Evolutionary conservation across 37 sponge, comb jelly and placozoan species (phyloP), one percentile per base, ranked within the genome.

Genomic region (Corticium candelabrum): DNA sequence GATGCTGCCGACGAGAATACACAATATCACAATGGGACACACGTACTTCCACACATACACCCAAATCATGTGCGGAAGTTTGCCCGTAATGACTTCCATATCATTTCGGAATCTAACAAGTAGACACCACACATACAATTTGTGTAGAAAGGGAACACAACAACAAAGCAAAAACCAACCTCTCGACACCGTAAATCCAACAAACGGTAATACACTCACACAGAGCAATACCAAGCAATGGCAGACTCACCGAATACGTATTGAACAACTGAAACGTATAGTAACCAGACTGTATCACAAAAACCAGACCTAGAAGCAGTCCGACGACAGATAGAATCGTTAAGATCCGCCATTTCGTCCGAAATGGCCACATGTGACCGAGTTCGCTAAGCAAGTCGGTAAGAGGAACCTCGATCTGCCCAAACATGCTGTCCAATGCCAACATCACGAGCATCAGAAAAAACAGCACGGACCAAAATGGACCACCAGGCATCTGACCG

Each of bases 381-480:
- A 32, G 83, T 34, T 74, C 77, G 77, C 91, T 90, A 37, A 50
- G 40, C 35, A 92, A 74, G 27, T 84, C 85, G 39, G 95, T 87
- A 7, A 91, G 78, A 57, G 94, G 38, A 0, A 78, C 81, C 77
- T 98, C 93, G 80, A 98, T 7, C 41, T 86, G 85, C 31, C 89
- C 92, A 84, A 98, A 95, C 85, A 90, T 88, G 32, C 90, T 89
- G 76, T 89, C 94, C 77, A 98, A 76, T 0, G 94, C 99, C 67
- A 98, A 87, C 2, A 84, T 68, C 15, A 98, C 41, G 33, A 98
- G 77, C 99, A 98, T 98, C 57, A 89, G 11, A 41, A 94, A 98
- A 89, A 98, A 98, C 34, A 98, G 85, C 35, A 94, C 62, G 0
- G 93, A 84, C 99, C 99, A 98, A n/a, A 98, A 67, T 34, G 86